phyloP scores from a whole-genome alignment of 2,797 vertebrate genomes.

The Cyclopterus lumpus region DNA sequence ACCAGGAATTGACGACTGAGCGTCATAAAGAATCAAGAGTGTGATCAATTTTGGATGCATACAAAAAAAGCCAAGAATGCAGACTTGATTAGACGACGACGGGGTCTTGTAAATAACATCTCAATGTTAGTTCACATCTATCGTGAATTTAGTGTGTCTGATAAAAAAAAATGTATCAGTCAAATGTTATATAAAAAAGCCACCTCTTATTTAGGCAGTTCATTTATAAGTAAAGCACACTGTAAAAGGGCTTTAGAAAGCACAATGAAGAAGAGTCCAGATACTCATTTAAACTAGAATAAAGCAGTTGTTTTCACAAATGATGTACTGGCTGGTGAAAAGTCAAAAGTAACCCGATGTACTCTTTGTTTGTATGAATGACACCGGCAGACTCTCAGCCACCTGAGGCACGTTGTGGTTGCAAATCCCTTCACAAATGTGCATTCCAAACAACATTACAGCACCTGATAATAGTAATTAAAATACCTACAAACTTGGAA shows the following conservation, averaged over 20 bases:
- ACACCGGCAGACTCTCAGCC: background rate
- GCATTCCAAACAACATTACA: conserved; percentile 1
- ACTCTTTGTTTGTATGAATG: background rate
- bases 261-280: background rate
- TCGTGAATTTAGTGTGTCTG: background rate
- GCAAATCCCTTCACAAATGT: background rate
- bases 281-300: background rate
- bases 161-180: background rate
- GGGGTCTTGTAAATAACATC: background rate
- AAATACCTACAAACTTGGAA: background rate
- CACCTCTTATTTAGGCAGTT: background rate
- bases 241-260: background rate
- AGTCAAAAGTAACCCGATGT: background rate
- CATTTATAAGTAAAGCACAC: background rate
- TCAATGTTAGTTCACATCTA: background rate
- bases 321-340: background rate
- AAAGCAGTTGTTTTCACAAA: background rate
- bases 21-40: background rate
- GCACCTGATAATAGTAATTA: background rate
- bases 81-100: too few relatives aligned
- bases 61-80: background rate
- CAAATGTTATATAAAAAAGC: background rate
- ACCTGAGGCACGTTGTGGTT: background rate
- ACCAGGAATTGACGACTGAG: accelerated
- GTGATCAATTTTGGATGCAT: background rate